A percentile compares a stretch with the other conserved stretches of the same genome.
Conservation (phyloP, 1,140 invertebrate genomes). For the Drosophila kanapiae region DNA sequence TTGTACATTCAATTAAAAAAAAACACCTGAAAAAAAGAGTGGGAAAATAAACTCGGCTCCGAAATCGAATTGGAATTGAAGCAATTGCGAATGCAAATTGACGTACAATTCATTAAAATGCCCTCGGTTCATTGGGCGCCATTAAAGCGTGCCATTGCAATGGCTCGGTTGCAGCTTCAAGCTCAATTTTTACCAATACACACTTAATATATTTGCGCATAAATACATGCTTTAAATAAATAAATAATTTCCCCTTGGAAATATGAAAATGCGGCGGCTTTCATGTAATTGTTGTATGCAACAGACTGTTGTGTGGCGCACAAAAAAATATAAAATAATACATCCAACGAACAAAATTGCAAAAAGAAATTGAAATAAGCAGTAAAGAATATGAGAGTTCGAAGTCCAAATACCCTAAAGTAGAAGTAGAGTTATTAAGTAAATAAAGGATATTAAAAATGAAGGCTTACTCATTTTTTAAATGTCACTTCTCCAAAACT, state of each 20-base stretch:
- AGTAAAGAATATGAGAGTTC: background rate
- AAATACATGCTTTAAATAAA: conserved; percentile 46
- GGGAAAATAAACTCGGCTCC: conserved; percentile 31
- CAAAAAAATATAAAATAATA: conserved; percentile 16
- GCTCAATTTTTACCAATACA: conserved; percentile 34
- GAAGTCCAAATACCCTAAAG: background rate
- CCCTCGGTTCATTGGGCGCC: conserved; percentile 61
- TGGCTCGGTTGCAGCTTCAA: conserved; percentile 35
- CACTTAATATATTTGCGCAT: conserved; percentile 11
- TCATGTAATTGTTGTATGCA: conserved; percentile 15
- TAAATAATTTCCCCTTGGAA: conserved; percentile 37
- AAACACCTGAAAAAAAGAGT: conserved; percentile 22
- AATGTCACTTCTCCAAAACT: background rate
- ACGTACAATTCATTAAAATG: conserved; percentile 78
- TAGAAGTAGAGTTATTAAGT: too few species aligned
- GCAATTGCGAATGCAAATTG: conserved; percentile 68
- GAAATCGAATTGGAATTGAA: conserved; percentile 63
- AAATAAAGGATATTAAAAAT: too few species aligned
- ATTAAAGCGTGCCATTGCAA: conserved; percentile 58
- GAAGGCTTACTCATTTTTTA: too few species aligned
- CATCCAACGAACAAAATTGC: conserved; percentile 10
- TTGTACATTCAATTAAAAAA: conserved; percentile 69
- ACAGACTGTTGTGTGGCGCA: conserved; percentile 9
- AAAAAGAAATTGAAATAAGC: conserved; percentile 11
- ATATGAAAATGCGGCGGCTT: conserved; percentile 26